Evolutionary conservation across 1,140 invertebrate genomes (phyloP), one percentile per base, ranked within the genome.

Genomic region (Sinella curviseta): DNA sequence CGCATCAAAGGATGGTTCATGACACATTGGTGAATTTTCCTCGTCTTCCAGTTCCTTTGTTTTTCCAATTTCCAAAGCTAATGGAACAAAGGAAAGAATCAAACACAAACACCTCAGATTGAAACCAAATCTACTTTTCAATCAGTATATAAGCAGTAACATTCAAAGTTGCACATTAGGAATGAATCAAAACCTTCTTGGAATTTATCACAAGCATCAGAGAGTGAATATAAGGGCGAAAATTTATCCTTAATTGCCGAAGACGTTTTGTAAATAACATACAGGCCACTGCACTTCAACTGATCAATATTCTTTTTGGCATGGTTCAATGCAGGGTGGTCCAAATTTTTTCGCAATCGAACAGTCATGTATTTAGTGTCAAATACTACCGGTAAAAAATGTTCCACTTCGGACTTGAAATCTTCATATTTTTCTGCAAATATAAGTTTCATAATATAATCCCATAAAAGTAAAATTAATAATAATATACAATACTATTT

Each of bases 301-400:
- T 57, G 34, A 28, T 65, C 78, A n/a, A 35, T 67, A 55, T 79
- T 73, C 2, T 70, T n/a, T 17, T 76, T 57, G 26, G 36, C 30
- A 70, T 79, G 74, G 0, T 39, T 67, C 30, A 70, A 33, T 12
- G 28, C 65, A 48, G 74, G 74, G n/a, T 79, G 78, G 31, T 79
- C 57, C 30, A 79, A 34, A 26, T 67, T 36, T 79, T 65, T 76
- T 24, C 78, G n/a, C 8, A 26, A 39, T 26, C 78, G 36, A 31
- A 79, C 36, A 1, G 75, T 73, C 74, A 76, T 76, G 35, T 48
- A 79, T 31, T 79, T 79, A 36, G 78, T 79, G 24, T 79, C 78
- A 77, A 67, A 79, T 0, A 79, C 39, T 12, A 34, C 16, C 20
- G 74, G 34, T n/a, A 79, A 57, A 20, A 76, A 67, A 14, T 77